Percentiles rank a stretch among this genome's conserved stretches.
Evolutionary conservation across 2,797 vertebrate species (phyloP).

Genomic region (Sebastes elongatus): DNA sequence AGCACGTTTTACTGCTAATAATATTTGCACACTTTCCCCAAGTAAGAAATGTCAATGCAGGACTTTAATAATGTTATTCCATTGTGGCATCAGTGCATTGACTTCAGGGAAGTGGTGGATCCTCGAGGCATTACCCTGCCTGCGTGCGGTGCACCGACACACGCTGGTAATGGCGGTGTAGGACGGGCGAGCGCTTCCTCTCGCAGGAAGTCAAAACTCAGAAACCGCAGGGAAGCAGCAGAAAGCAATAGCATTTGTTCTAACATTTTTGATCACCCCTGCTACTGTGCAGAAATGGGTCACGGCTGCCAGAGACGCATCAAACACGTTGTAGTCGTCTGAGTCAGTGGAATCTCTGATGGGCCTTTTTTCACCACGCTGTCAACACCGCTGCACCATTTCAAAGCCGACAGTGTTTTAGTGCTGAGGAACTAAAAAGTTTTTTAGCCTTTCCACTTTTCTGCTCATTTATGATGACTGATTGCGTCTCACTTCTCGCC

Average conservation of each 20-base stretch:
- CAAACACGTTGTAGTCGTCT: slow-evolving; percentile 52
- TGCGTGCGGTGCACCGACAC: slow-evolving; percentile 31
- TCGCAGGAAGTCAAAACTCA: slow-evolving; percentile 59
- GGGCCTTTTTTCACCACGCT: slow-evolving; percentile 51
- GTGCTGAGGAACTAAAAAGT: slow-evolving; percentile 57
- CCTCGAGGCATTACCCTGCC: slow-evolving; percentile 25
- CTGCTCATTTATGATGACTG: slow-evolving; percentile 58
- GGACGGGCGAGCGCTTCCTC: slow-evolving; percentile 48
- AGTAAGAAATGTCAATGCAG: neutral
- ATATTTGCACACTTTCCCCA: neutral
- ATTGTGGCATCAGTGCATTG: slow-evolving; percentile 33
- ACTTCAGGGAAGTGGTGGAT: slow-evolving; percentile 37
- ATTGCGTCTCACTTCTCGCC: slow-evolving; percentile 44
- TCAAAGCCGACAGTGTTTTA: slow-evolving; percentile 60
- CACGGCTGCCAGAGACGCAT: slow-evolving; percentile 68
- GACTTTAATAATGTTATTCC: neutral
- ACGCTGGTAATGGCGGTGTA: slow-evolving; percentile 42
- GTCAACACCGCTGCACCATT: slow-evolving; percentile 39
- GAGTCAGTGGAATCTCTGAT: slow-evolving; percentile 66
- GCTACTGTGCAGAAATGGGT: slow-evolving; percentile 68
- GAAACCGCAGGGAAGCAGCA: slow-evolving; percentile 51
- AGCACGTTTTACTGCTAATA: neutral
- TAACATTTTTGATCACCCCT: slow-evolving; percentile 65
- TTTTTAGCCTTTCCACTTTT: slow-evolving; percentile 52
- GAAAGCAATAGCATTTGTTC: slow-evolving; percentile 63